Base-by-base conservation (phyloP, 1,140 invertebrate species). In the Ostrea edulis region DNA sequence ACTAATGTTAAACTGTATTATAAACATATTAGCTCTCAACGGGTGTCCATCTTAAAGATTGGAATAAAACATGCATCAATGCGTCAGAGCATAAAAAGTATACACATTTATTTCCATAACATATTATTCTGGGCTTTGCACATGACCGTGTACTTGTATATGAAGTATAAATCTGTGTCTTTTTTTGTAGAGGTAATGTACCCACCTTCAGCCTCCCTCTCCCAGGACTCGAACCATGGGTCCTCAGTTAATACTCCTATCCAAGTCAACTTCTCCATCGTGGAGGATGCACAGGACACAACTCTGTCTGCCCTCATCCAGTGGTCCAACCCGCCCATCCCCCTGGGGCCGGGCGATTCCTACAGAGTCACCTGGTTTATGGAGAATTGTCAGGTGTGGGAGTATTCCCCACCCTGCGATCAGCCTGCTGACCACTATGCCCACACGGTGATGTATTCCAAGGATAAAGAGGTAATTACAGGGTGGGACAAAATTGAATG, bases 291-390 rank as follows among this genome's bases (percentile, higher is more conserved):
- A 14, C 29, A 62, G 17, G 77, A 89, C n/a, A 89, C 88, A 4
- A 86, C 65, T 20, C 55, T 91, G 2, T 53, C 54, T 20, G 91
- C 89, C 7, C 51, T 84, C 2, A 55, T 91, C 0, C 84, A 86
- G 65, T 92, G 92, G 92, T 65, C 81, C 12, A 87, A 91, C 86
- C 92, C 92, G 2, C 85, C 86, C 20, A n/a, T 86, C 11, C 53
- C 55, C 3, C 62, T n/a, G 22, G 77, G 71, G 4, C 35, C 62
- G 9, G 35, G 44, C 20, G 81, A 91, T 14, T 52, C 87, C 12
- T 92, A 92, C 85, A 65, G 81, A 8, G 85, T 93, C 11, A 55
- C 87, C n/a, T 87, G 87, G 68, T 91, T 90, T 62, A 82, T 90
- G 25, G 71, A 88, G 55, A 68, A 90, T n/a, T 93, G 92, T 82